Evolutionary conservation across 35 echinoderm and acorn worm genomes (phyloP), one percentile per base, ranked within the genome.

Genomic region (Apostichopus californicus): DNA sequence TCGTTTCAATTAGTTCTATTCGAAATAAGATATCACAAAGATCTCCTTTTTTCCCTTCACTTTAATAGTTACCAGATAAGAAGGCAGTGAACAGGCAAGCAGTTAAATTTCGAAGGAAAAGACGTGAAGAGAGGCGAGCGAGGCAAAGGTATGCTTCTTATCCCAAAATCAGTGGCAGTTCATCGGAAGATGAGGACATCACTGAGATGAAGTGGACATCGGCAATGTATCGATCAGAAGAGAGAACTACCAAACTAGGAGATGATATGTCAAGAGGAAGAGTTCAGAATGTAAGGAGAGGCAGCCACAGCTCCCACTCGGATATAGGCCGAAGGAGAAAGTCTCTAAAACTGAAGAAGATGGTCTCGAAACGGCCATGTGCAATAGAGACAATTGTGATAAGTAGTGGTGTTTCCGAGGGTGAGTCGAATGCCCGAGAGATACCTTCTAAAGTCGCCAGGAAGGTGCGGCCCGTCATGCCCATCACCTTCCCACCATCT

Each of bases 321-420:
- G 21, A 20, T 75, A 75, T 8, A 61, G 12, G 21, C n/a, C 14
- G 71, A n/a, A 75, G 21, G n/a, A 75, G 71, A 75, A 75, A 75
- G 71, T 75, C 71, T 18, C 17, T 75, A n/a, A 18, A 2, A 75
- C 6, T 75, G 21, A 75, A 75, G 71, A 75, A 75, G 71, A 75
- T 7, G 1, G 7, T 18, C 71, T 18, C 15, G 71, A 13, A 13
- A 18, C 56, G 21, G 81, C 8, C 81, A 9, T 46, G 34, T 46
- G n/a, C 11, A 21, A 18, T 8, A 60, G 81, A 85, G 54, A 85
- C 81, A n/a, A 60, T 85, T 21, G 5, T 60, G 17, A 85, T 85
- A 54, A 85, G 81, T 20, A 85, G 81, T 58, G 23, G 81, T 85
- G 9, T 15, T 85, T 85, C 81, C 20, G 81, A 85, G 55, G 20